Evolutionary conservation across 1,140 invertebrate genomes (phyloP), one percentile per base, ranked within the genome.

Genomic region (Hyles euphorbiae): DNA sequence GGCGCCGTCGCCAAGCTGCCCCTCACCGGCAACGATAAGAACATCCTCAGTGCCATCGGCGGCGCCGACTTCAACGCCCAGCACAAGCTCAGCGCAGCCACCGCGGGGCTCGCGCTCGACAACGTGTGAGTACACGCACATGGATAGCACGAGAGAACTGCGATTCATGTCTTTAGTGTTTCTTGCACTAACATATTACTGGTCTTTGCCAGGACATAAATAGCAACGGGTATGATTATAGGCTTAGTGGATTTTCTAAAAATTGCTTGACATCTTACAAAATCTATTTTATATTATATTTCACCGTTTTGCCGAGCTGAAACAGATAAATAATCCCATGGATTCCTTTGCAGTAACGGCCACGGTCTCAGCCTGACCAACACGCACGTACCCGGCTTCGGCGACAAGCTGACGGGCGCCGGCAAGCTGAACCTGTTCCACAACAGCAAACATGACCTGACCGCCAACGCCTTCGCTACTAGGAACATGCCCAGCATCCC

Each of bases 391-490:
- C 74, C 75, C 6, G 53, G 56, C 40, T 64, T 73, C 36, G 77
- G 65, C 1, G 48, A 75, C 47, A 70, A 73, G 53, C 47, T 78
- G 22, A 72, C 75, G 1, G 77, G 65, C 2, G 69, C 75, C 0
- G 79, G 68, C 3, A 70, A 64, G 12, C 6, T 72, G 1, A 78
- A 73, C 52, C 51, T 82, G 1, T 63, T 80, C 12, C 62, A 78
- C 60, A 74, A 71, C n/a, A 68, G 70, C 54, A 58, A 74, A 46
- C 72, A 82, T 9, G 67, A 78, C n/a, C 46, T 82, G 5, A 53
- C 56, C 34, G 74, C 71, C 3, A 77, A 71, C 45, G 74, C 77
- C 3, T 80, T 78, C 58, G 68, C 67, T 10, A 70, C 76, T 9
- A 78, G 58, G 53, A 77, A 58, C 33, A 67, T 77, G 53, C 76